Conservation (phyloP, 2,113 vertebrate species). For the Oncorhynchus masou region DNA sequence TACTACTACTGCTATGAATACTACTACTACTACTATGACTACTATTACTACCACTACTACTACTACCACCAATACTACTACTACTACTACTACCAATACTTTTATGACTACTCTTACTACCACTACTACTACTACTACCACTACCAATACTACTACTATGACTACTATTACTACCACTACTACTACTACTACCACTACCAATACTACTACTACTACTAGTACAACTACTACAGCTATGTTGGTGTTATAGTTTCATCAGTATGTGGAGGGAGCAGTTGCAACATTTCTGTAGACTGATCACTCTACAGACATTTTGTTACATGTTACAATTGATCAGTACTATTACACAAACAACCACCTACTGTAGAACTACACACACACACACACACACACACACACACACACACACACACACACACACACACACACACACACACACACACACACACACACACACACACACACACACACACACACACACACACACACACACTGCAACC, state of each 20-base stretch:
- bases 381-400: background rate
- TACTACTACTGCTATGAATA: no score
- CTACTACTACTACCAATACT: background rate
- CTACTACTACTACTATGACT: background rate
- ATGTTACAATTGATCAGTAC: background rate
- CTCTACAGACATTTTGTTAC: no score
- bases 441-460: background rate
- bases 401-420: background rate
- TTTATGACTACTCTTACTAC: background rate
- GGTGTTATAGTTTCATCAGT: slow-evolving; percentile 2
- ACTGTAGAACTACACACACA: background rate
- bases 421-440: background rate
- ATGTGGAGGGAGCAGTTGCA: no score
- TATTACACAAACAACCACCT: background rate
- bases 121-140: background rate
- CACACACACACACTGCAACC: background rate
- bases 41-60: background rate
- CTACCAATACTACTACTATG: background rate
- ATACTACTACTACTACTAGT: no score
- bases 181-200: no score
- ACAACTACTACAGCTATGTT: background rate
- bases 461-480: background rate
- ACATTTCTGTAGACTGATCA: no score
- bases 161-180: background rate
- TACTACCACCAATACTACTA: background rate